These are phyloP conservation scores for Microplitis deprimator DNA, from an alignment of 2,888 invertebrate genomes.

Conservation along the genomic window DNA sequence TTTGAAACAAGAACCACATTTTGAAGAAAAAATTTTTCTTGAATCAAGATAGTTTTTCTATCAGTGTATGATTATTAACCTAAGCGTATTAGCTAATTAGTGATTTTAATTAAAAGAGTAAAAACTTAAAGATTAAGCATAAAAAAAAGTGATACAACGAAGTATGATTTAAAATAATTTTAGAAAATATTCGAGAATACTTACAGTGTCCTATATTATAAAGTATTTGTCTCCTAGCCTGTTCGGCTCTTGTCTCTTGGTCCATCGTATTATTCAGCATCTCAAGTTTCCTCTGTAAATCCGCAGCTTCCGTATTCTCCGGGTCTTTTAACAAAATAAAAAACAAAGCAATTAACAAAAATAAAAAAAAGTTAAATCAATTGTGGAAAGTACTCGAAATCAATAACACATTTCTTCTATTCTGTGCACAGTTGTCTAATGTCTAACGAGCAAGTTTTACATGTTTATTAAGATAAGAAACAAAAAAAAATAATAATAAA, in stretches of 20 bases:
- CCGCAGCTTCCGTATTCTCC: slow-evolving; percentile 88
- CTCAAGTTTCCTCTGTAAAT: slow-evolving; percentile 91
- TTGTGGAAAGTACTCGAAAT: not conserved
- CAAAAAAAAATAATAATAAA: no score
- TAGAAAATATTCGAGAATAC: slow-evolving; percentile 66
- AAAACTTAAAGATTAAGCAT: no score
- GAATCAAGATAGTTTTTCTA: no score
- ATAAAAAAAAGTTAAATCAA: not conserved
- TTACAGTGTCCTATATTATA: slow-evolving; percentile 85
- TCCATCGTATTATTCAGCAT: slow-evolving; percentile 92
- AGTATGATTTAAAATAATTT: no score
- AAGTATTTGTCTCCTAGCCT: slow-evolving; percentile 84
- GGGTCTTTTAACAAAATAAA: slow-evolving; percentile 77
- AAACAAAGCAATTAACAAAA: not conserved
- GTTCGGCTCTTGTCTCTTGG: slow-evolving; percentile 85
- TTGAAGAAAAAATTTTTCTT: no score
- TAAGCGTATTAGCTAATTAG: no score
- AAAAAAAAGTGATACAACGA: no score
- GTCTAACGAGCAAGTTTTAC: not conserved
- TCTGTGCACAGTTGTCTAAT: not conserved
- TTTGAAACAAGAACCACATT: no score
- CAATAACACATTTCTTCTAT: not conserved
- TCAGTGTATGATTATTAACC: no score
- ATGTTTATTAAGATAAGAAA: not conserved
- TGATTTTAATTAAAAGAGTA: no score